phyloP scores from a whole-genome alignment of 2,888 invertebrate species.

The Dascillus cervinus region DNA sequence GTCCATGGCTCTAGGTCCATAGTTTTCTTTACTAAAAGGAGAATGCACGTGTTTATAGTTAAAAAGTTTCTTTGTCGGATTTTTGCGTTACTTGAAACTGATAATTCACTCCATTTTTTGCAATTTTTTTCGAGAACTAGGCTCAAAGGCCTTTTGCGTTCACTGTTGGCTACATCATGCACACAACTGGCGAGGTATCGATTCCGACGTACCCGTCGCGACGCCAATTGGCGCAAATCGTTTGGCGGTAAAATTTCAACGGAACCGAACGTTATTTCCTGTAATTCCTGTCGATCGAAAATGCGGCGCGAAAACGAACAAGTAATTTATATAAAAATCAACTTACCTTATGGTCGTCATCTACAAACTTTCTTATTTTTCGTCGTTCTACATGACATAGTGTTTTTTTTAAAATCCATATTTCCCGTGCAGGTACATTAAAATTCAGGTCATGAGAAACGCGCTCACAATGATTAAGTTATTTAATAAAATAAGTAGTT shows the following conservation, averaged over 20 bases:
- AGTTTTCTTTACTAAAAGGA: constrained; percentile 36
- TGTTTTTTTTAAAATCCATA: constrained; percentile 30
- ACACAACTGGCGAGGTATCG: constrained; percentile 30
- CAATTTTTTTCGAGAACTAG: constrained; percentile 9
- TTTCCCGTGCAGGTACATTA: constrained; percentile 32
- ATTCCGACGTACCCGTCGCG: constrained; percentile 12
- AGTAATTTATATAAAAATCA: no score
- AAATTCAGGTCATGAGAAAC: constrained; percentile 3
- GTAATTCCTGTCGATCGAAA: no score
- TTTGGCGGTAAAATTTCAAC: constrained; percentile 24
- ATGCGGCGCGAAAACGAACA: no score
- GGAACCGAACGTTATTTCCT: constrained; percentile 3
- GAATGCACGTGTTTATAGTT: no score
- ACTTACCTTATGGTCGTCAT: constrained; percentile 38
- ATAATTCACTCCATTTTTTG: constrained; percentile 5
- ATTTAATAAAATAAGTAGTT: not conserved
- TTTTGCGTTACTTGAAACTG: constrained; percentile 6
- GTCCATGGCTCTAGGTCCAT: constrained; percentile 41
- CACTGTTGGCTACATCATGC: constrained; percentile 37
- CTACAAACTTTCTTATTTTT: constrained; percentile 35
- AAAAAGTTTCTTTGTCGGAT: not conserved
- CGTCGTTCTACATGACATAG: constrained; percentile 20
- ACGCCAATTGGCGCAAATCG: constrained; percentile 5
- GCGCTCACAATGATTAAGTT: not conserved
- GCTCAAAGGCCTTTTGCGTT: constrained; percentile 26